These are phyloP conservation scores for Lacerta viridis DNA, from an alignment of 2,797 vertebrate genomes.

Conservation along the genomic window DNA sequence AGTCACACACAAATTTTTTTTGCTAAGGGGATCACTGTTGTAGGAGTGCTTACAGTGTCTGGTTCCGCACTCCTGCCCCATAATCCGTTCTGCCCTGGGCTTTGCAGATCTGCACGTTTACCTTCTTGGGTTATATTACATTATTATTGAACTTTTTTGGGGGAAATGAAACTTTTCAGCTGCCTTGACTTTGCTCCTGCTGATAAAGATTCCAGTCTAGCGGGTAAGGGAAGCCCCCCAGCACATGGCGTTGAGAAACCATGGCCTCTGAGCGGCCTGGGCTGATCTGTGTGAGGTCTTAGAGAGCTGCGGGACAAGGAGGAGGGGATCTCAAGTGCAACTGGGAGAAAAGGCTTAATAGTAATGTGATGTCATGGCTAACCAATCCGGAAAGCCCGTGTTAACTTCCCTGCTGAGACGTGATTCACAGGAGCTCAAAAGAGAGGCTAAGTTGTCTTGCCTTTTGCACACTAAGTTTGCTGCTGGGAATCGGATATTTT, in stretches of 20 bases:
- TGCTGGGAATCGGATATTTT: constrained; percentile 45
- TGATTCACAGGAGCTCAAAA: constrained; percentile 50
- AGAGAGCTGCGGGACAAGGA: constrained; percentile 81
- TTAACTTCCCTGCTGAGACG: constrained; percentile 68
- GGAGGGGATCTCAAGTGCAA: constrained; percentile 77
- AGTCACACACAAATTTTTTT: not conserved
- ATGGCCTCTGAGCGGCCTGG: constrained; percentile 43
- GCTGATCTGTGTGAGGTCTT: constrained; percentile 76
- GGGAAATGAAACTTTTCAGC: not conserved
- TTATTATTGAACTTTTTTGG: not conserved
- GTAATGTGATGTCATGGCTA: constrained; percentile 85
- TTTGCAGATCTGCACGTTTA: not conserved
- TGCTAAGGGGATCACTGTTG: not conserved
- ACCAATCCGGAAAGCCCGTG: constrained; percentile 80
- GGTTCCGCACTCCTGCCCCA: constrained; percentile 11
- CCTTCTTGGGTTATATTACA: not conserved
- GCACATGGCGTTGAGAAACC: not conserved
- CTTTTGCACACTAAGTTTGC: constrained; percentile 59
- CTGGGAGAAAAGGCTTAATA: constrained; percentile 74
- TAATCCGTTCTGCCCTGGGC: constrained; percentile 10
- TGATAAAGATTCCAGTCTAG: not conserved
- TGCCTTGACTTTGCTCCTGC: fast-evolving
- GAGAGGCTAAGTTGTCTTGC: constrained; percentile 74
- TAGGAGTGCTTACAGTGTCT: constrained; percentile 51
- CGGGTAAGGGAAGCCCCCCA: not conserved